Percentiles rank a stretch among this genome's conserved stretches.
These are phyloP conservation scores for Peromyscus nudipes DNA, from an alignment of 2,797 vertebrate genomes.

Conservation along the genomic window DNA sequence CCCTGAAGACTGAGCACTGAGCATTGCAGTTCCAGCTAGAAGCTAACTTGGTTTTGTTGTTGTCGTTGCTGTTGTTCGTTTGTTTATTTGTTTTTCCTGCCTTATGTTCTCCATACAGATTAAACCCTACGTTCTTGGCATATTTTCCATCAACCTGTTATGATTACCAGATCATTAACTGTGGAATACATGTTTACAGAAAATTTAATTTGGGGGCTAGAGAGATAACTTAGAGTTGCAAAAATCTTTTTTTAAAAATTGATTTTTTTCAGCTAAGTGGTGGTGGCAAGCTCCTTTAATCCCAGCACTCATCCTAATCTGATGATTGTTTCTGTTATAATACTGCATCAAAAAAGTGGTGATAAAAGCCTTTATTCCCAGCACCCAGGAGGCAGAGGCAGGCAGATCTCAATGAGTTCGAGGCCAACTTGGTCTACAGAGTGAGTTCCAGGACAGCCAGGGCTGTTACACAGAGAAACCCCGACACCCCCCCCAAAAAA, in stretches of 20 bases:
- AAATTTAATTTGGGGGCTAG: conserved; percentile 18
- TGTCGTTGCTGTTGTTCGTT: neutral
- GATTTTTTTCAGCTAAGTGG: neutral
- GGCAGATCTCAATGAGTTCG: no score
- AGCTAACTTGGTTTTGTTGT: neutral
- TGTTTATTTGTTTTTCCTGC: neutral
- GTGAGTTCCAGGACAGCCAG: no score
- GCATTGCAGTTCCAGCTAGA: neutral
- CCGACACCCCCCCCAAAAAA: no score
- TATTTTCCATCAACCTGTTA: conserved; percentile 24
- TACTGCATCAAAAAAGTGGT: neutral
- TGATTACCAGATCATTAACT: neutral
- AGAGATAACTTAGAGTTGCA: neutral
- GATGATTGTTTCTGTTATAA: neutral
- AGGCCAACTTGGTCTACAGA: no score
- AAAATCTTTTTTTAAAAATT: neutral
- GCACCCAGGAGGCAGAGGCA: neutral
- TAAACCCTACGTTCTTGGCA: neutral
- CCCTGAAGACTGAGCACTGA: neutral
- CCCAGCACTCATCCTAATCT: neutral
- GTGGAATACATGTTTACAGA: conserved; percentile 11
- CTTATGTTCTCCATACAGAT: conserved; percentile 7
- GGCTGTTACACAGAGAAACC: no score
- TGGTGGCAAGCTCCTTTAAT: no score
- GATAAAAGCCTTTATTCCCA: neutral